Percentiles rank a stretch among this genome's conserved stretches.
Conservation (phyloP, 2,113 vertebrate genomes). For the Hyaena hyaena region DNA sequence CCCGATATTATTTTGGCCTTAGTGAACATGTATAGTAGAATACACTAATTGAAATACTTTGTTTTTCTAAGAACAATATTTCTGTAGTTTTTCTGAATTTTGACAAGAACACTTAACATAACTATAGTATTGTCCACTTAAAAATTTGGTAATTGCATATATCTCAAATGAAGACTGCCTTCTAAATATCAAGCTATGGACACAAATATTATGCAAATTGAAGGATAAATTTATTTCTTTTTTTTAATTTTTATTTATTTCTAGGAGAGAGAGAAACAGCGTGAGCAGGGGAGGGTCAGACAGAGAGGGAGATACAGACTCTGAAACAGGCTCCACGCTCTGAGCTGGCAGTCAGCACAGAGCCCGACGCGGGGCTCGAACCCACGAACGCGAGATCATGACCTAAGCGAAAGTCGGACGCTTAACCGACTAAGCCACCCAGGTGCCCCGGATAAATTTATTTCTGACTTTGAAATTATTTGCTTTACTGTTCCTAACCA, state of each 20-base stretch:
- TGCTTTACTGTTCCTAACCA: not conserved
- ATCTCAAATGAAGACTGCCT: not conserved
- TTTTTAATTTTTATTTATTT: too few relatives aligned
- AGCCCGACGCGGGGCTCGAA: too few relatives aligned
- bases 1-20: not conserved
- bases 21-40: not conserved
- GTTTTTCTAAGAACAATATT: not conserved
- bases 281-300: too few relatives aligned
- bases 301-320: too few relatives aligned
- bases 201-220: not conserved
- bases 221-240: not conserved
- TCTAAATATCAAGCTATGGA: not conserved
- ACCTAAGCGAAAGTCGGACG: too few relatives aligned
- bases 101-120: not conserved
- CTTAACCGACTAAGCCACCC: too few relatives aligned
- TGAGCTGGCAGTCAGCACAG: too few relatives aligned
- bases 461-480: not conserved
- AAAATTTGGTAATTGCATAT: not conserved
- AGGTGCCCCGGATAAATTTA: not conserved
- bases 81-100: not conserved
- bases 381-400: too few relatives aligned
- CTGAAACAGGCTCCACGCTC: too few relatives aligned
- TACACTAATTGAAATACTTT: not conserved
- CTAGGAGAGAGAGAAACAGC: too few relatives aligned
- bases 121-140: not conserved